Conservation (phyloP, 1,140 invertebrate genomes). For the Scylla paramamosain region DNA sequence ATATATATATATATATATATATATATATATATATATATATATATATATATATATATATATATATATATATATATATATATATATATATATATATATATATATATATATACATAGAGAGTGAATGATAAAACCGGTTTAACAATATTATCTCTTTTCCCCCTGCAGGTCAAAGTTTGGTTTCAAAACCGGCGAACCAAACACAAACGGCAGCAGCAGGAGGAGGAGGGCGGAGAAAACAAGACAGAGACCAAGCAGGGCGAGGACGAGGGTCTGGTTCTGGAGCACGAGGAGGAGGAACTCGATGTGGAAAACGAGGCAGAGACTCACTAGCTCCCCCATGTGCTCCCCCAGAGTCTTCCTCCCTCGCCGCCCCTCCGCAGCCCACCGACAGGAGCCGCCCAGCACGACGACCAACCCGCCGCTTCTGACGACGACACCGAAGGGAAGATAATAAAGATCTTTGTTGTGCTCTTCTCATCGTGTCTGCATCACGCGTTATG, state of each 20-base stretch:
- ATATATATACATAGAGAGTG: no score
- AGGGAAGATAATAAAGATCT: not conserved
- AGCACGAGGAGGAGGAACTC: slow-evolving; percentile 72
- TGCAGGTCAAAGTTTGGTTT: slow-evolving; percentile 99
- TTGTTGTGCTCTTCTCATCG: no score
- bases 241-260: slow-evolving; percentile 54
- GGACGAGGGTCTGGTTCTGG: slow-evolving; percentile 69
- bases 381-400: not conserved
- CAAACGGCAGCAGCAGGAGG: slow-evolving; percentile 97
- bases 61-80: no score
- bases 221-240: slow-evolving; percentile 85
- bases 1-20: no score
- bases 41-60: no score
- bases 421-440: not conserved
- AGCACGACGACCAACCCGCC: not conserved
- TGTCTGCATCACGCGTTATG: not conserved
- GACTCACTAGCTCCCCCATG: slow-evolving; percentile 35
- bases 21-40: no score
- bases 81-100: no score
- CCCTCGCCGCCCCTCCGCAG: not conserved
- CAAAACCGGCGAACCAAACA: slow-evolving; percentile 98
- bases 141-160: slow-evolving; percentile 77
- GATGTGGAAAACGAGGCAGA: slow-evolving; percentile 72
- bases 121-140: no score
- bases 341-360: not conserved